A percentile compares a stretch with the other conserved stretches of the same genome.
These are phyloP conservation scores for Lasioglossum morio DNA, from an alignment of 2,888 invertebrate genomes.

Conservation along the genomic window DNA sequence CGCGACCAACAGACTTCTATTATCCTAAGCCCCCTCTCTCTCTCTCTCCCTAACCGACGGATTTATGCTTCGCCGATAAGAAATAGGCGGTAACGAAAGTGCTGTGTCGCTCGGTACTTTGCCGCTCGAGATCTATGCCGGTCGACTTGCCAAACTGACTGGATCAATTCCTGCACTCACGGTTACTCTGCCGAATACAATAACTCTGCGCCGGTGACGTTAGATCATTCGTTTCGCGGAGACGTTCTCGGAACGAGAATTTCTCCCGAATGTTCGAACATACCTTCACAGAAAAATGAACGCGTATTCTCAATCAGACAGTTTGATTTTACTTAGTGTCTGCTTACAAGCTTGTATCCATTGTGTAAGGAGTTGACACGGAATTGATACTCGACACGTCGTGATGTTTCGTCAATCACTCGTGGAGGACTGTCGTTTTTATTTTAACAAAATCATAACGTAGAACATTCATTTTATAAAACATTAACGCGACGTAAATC, in stretches of 20 bases:
- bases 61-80: conserved; percentile 71
- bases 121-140: conserved; percentile 54
- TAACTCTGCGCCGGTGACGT: not conserved
- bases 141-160: conserved; percentile 59
- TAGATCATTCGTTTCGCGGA: not conserved
- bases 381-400: no score
- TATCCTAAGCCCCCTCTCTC: conserved; percentile 34
- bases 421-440: no score
- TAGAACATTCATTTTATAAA: no score
- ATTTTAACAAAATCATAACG: no score
- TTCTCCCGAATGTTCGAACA: not conserved
- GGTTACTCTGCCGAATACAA: conserved; percentile 1
- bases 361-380: no score
- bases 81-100: conserved; percentile 58
- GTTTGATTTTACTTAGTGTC: not conserved
- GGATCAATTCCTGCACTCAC: conserved; percentile 23
- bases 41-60: not conserved
- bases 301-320: not conserved
- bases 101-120: conserved; percentile 52
- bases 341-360: not conserved
- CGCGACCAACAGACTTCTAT: conserved; percentile 26
- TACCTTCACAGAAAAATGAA: not conserved
- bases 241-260: not conserved
- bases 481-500: no score
- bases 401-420: no score